phyloP scores from a whole-genome alignment of 2,888 invertebrate species.

The Nomada flava region DNA sequence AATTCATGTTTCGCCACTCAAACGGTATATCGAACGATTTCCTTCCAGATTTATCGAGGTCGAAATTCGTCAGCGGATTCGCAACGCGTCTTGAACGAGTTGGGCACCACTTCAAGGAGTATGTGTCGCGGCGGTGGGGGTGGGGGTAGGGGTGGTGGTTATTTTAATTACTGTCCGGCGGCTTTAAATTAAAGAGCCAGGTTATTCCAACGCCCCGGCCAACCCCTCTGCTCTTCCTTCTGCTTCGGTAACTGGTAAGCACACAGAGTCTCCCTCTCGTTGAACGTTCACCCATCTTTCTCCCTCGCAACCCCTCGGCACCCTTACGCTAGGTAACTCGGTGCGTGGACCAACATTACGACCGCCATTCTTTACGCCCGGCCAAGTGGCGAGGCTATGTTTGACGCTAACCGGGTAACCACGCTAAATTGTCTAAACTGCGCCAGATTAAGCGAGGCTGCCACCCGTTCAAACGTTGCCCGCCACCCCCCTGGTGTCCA shows the following conservation, averaged over 20 bases:
- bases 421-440: conserved; percentile 81
- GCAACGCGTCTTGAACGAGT: conserved; percentile 66
- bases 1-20: neutral
- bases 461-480: conserved; percentile 57
- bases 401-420: conserved; percentile 80
- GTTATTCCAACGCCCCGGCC: conserved; percentile 79
- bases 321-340: conserved; percentile 56
- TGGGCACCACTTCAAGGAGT: conserved; percentile 80
- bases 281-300: conserved; percentile 51
- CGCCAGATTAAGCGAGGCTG: conserved; percentile 77
- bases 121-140: conserved; percentile 68
- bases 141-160: conserved; percentile 78
- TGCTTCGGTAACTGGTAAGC: conserved; percentile 76
- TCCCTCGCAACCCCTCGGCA: conserved; percentile 44
- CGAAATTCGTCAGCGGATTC: neutral
- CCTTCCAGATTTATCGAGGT: neutral
- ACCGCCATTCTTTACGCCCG: conserved; percentile 76
- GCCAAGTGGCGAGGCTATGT: conserved; percentile 76
- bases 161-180: conserved; percentile 84
- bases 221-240: conserved; percentile 74
- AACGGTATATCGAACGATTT: neutral
- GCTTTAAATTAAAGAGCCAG: conserved; percentile 84
- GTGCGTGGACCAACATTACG: conserved; percentile 75
- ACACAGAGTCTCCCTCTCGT: conserved; percentile 58
- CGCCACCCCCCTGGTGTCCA: conserved; percentile 65